phyloP scores from a whole-genome alignment of 2,113 vertebrate genomes.

The Pseudorasbora parva region DNA sequence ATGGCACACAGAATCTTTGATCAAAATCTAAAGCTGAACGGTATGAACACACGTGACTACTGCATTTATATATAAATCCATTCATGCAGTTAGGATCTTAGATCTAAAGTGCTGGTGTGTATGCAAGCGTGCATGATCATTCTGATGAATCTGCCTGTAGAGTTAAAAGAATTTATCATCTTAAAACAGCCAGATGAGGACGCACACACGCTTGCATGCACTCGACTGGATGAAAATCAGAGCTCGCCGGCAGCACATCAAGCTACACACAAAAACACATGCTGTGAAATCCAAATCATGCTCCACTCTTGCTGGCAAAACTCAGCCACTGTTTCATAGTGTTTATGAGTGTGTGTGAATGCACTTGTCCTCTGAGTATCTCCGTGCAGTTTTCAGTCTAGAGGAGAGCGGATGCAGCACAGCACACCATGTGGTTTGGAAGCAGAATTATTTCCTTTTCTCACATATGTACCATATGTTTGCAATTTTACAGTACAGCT shows the following conservation, averaged over 20 bases:
- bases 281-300: slow-evolving; percentile 22
- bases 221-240: neutral
- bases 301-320: slow-evolving; percentile 2
- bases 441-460: slow-evolving; percentile 39
- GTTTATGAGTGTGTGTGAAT: neutral
- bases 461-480: slow-evolving; percentile 13
- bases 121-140: slow-evolving; percentile 60
- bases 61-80: neutral
- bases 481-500: neutral
- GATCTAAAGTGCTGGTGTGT: slow-evolving; percentile 53
- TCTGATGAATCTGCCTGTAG: slow-evolving; percentile 74
- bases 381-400: slow-evolving; percentile 1
- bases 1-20: neutral
- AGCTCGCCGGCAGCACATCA: neutral
- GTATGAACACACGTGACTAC: neutral
- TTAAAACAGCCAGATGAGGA: slow-evolving; percentile 71
- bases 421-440: slow-evolving; percentile 58
- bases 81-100: slow-evolving; percentile 45
- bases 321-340: slow-evolving; percentile 11
- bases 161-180: slow-evolving; percentile 68
- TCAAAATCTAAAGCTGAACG: slow-evolving; percentile 51
- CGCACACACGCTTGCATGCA: slow-evolving; percentile 17
- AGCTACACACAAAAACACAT: neutral
- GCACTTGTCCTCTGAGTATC: slow-evolving; percentile 18
- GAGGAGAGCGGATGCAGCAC: slow-evolving; percentile 38